Evolutionary conservation across 2,797 vertebrate genomes (phyloP).

Genomic region (Distichodus sexfasciatus): DNA sequence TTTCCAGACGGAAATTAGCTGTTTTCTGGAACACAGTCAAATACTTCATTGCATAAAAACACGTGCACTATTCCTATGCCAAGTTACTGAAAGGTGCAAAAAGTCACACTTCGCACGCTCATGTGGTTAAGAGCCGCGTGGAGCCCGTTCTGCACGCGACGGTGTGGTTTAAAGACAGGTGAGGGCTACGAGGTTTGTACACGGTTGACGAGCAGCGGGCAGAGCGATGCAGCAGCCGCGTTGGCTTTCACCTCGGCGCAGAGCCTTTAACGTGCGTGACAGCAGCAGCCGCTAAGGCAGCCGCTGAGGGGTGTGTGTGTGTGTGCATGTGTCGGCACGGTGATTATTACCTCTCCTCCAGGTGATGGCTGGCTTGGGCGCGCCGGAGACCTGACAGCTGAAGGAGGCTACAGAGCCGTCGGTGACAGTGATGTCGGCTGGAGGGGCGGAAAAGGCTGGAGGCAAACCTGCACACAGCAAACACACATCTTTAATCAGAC

Average conservation of each 20-base stretch:
- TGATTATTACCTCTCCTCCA: slow-evolving; percentile 86
- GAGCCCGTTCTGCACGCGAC: too few relatives aligned
- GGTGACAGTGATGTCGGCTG: slow-evolving; percentile 82
- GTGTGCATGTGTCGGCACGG: too few relatives aligned
- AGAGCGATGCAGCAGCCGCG: background rate
- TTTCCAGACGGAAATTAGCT: too few relatives aligned
- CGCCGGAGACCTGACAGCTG: slow-evolving; percentile 86
- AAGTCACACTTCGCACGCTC: too few relatives aligned
- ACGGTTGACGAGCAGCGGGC: slow-evolving; percentile 8
- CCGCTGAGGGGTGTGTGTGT: too few relatives aligned
- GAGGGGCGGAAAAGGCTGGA: slow-evolving; percentile 76
- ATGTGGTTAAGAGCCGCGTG: too few relatives aligned
- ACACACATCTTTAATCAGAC: slow-evolving; percentile 19
- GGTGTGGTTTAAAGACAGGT: too few relatives aligned
- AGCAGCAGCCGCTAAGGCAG: background rate
- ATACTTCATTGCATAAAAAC: too few relatives aligned
- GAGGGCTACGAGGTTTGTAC: slow-evolving; percentile 26
- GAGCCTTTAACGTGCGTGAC: background rate
- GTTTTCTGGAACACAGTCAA: too few relatives aligned
- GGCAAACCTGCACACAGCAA: slow-evolving; percentile 73
- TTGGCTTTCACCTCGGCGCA: slow-evolving; percentile 2
- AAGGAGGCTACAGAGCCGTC: slow-evolving; percentile 81
- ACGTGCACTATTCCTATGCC: too few relatives aligned
- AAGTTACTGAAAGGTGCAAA: too few relatives aligned
- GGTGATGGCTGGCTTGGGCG: slow-evolving; percentile 86